Conservation (phyloP, 1,140 invertebrate species). For the Aphis gossypii region DNA sequence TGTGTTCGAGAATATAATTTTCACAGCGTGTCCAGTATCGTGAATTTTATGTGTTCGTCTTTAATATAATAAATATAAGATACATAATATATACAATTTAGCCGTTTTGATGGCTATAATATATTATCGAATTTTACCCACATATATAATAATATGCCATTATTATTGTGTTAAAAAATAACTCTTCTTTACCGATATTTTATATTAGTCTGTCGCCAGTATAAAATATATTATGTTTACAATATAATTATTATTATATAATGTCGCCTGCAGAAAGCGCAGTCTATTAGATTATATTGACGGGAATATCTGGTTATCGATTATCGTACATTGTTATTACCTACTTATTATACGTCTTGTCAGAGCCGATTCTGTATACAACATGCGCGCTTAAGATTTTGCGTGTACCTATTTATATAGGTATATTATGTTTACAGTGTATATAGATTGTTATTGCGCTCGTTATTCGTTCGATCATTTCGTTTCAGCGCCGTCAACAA, state of each 20-base stretch:
- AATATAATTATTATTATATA: neutral
- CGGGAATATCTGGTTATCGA: too few relatives aligned
- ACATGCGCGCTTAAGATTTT: neutral
- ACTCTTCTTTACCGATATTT: neutral
- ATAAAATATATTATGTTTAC: neutral
- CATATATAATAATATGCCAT: neutral
- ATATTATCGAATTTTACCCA: too few relatives aligned
- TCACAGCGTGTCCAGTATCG: neutral
- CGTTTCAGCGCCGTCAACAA: neutral
- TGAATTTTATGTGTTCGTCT: too few relatives aligned
- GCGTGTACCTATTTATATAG: neutral
- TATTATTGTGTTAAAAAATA: neutral
- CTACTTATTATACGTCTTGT: neutral
- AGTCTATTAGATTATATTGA: neutral
- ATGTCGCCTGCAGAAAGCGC: neutral
- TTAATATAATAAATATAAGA: too few relatives aligned
- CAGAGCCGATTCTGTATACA: neutral
- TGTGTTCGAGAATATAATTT: neutral
- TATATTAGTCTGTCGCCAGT: neutral
- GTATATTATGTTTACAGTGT: neutral
- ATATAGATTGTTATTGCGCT: neutral
- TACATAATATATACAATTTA: too few relatives aligned
- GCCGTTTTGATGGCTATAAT: too few relatives aligned
- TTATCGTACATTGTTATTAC: neutral
- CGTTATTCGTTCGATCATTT: neutral